A percentile compares a stretch with the other conserved stretches of the same genome.
Evolutionary conservation across 2,888 invertebrate species (phyloP).

Genomic region (Archips xylosteana): DNA sequence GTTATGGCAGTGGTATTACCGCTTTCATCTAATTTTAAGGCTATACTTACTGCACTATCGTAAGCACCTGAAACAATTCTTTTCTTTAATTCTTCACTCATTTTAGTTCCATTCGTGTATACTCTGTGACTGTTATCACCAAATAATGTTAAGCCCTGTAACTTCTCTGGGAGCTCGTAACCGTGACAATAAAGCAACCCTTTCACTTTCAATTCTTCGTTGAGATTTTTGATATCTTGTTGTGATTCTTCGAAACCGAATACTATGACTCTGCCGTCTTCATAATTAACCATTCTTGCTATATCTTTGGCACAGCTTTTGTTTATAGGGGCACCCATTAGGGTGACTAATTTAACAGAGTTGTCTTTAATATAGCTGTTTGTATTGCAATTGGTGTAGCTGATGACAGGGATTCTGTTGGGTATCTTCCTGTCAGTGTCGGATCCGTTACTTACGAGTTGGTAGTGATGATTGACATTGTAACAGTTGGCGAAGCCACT

Average conservation of each 20-base stretch:
- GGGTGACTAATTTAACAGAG: slow-evolving; percentile 55
- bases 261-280: slow-evolving; percentile 54
- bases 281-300: slow-evolving; percentile 55
- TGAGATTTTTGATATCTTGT: slow-evolving; percentile 51
- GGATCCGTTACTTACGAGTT: slow-evolving; percentile 59
- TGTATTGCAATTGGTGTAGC: slow-evolving; percentile 56
- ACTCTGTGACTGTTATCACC: slow-evolving; percentile 46
- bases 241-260: slow-evolving; percentile 53
- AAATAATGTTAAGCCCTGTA: slow-evolving; percentile 52
- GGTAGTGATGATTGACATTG: slow-evolving; percentile 59
- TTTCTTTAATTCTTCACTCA: slow-evolving; percentile 49
- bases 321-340: slow-evolving; percentile 62
- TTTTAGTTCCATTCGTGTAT: slow-evolving; percentile 50
- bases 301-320: slow-evolving; percentile 59
- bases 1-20: slow-evolving; percentile 43
- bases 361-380: slow-evolving; percentile 57
- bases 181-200: slow-evolving; percentile 48
- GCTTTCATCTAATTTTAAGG: slow-evolving; percentile 46
- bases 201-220: slow-evolving; percentile 47
- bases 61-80: slow-evolving; percentile 46
- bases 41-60: slow-evolving; percentile 51
- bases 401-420: slow-evolving; percentile 59
- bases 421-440: slow-evolving; percentile 59
- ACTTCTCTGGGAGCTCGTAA: slow-evolving; percentile 47
- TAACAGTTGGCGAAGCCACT: slow-evolving; percentile 59